Evolutionary conservation across 1,140 invertebrate genomes (phyloP).

Genomic region (Manduca sexta): DNA sequence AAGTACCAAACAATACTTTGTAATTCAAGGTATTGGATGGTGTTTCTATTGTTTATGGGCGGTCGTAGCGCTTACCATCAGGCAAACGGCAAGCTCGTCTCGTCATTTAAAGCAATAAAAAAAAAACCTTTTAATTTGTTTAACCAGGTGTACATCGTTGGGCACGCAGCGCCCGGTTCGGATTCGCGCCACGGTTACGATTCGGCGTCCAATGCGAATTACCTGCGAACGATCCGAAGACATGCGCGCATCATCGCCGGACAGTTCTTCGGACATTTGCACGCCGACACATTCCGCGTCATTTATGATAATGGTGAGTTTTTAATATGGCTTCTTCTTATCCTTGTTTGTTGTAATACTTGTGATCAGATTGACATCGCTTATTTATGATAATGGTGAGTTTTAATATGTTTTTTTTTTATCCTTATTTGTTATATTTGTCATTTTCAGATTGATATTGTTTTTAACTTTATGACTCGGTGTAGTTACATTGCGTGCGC

Average conservation of each 20-base stretch:
- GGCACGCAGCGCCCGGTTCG: conserved; percentile 90
- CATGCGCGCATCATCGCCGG: conserved; percentile 88
- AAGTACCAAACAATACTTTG: too few species aligned
- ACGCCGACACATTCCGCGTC: conserved; percentile 91
- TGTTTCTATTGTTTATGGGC: too few species aligned
- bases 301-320: conserved; percentile 72
- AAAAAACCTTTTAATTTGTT: neutral
- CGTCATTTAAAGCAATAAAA: neutral
- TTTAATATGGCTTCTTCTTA: neutral
- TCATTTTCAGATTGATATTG: too few species aligned
- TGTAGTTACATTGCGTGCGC: too few species aligned
- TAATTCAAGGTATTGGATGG: too few species aligned
- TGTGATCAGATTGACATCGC: neutral
- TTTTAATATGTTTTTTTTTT: too few species aligned
- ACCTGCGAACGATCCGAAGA: conserved; percentile 81
- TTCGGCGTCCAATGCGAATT: conserved; percentile 78
- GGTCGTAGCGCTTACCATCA: too few species aligned
- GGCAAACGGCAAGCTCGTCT: too few species aligned
- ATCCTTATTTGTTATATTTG: too few species aligned
- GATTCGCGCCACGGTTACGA: conserved; percentile 81
- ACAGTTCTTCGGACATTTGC: conserved; percentile 94
- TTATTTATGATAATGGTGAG: too few species aligned
- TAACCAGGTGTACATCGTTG: conserved; percentile 86
- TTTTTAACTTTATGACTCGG: too few species aligned
- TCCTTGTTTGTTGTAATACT: neutral